phyloP scores from a whole-genome alignment of 1,140 invertebrate species.

The Vanessa atalanta region DNA sequence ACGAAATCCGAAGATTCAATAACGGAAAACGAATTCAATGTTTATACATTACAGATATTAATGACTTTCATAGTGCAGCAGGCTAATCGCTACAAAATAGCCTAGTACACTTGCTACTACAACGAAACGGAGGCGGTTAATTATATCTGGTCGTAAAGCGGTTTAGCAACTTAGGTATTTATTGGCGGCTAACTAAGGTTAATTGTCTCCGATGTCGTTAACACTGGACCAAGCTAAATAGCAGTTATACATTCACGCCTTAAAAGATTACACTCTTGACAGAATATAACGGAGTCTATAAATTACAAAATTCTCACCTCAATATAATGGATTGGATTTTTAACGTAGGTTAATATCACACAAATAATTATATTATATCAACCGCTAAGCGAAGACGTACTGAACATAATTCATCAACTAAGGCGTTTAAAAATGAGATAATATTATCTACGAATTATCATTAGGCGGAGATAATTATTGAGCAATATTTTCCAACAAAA shows the following conservation, averaged over 20 bases:
- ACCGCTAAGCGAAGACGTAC: too few relatives aligned
- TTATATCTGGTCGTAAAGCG: slow-evolving; percentile 63
- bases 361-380: too few relatives aligned
- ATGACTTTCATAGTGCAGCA: slow-evolving; percentile 40
- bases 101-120: slow-evolving; percentile 57
- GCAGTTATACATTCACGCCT: slow-evolving; percentile 14
- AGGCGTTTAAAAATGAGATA: too few relatives aligned
- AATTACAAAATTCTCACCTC: neutral
- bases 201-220: slow-evolving; percentile 48
- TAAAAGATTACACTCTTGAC: neutral
- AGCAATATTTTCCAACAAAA: too few relatives aligned
- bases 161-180: slow-evolving; percentile 61
- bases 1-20: slow-evolving; percentile 9
- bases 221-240: slow-evolving; percentile 17
- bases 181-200: slow-evolving; percentile 66
- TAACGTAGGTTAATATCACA: too few relatives aligned
- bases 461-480: too few relatives aligned
- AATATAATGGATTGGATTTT: too few relatives aligned
- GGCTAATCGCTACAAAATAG: slow-evolving; percentile 43
- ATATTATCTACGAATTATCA: too few relatives aligned
- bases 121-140: slow-evolving; percentile 56
- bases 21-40: slow-evolving; percentile 29
- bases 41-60: slow-evolving; percentile 35
- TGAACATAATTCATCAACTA: too few relatives aligned
- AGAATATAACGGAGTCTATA: neutral